phyloP scores from a whole-genome alignment of 2,888 invertebrate species.

The Apamea epomidion region DNA sequence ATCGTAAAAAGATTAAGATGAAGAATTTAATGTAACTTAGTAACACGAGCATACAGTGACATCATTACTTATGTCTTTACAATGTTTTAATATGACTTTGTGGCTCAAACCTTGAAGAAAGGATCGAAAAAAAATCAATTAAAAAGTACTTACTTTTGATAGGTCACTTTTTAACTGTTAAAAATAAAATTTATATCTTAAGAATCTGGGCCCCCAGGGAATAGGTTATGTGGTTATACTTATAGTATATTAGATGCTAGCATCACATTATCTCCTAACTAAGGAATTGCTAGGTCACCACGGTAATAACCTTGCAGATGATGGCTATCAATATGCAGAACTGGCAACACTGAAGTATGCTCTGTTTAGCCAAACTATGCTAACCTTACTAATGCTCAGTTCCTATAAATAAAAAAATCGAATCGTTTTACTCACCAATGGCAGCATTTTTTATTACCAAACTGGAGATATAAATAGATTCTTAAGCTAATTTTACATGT shows the following conservation, averaged over 20 bases:
- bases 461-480: no score
- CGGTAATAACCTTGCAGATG: background rate
- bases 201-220: no score
- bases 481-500: no score
- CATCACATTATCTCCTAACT: background rate
- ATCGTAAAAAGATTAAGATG: conserved; percentile 41
- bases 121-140: conserved; percentile 28
- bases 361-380: background rate
- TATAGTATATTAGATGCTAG: background rate
- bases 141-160: background rate
- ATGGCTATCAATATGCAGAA: background rate
- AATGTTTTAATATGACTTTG: conserved; percentile 40
- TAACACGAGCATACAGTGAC: conserved; percentile 11
- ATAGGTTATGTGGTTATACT: no score
- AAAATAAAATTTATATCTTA: no score
- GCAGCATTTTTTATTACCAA: no score
- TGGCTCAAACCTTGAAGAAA: conserved; percentile 9
- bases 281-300: background rate
- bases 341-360: background rate
- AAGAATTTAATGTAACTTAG: conserved; percentile 34
- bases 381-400: no score
- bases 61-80: conserved; percentile 20
- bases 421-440: no score
- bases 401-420: no score
- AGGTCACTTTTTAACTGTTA: background rate